These are phyloP conservation scores for Hoplodrina blanda DNA, from an alignment of 2,888 invertebrate genomes.

Conservation along the genomic window DNA sequence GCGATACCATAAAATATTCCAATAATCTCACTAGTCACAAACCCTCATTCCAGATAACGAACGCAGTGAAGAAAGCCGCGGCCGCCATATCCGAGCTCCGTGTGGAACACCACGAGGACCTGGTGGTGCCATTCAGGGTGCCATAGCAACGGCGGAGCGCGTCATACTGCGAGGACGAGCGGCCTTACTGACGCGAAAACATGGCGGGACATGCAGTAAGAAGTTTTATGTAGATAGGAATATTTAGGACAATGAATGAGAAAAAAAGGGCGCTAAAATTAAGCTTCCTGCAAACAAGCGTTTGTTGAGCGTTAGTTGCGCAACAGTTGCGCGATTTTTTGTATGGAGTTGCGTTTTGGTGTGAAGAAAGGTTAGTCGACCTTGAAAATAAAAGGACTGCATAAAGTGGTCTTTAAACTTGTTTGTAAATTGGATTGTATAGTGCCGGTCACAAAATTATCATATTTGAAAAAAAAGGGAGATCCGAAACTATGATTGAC, in stretches of 20 bases:
- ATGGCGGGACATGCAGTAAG: slow-evolving; percentile 13
- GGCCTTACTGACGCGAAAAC: slow-evolving; percentile 57
- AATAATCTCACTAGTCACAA: not conserved
- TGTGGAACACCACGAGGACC: slow-evolving; percentile 96
- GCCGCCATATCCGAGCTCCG: slow-evolving; percentile 94
- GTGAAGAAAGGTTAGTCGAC: slow-evolving; percentile 1
- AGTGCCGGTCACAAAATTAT: slow-evolving; percentile 17
- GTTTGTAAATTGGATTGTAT: slow-evolving; percentile 17
- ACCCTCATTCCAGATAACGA: slow-evolving; percentile 91
- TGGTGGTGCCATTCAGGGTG: slow-evolving; percentile 96
- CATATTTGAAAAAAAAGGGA: slow-evolving; percentile 13
- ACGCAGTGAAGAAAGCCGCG: slow-evolving; percentile 92
- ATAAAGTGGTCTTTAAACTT: slow-evolving; percentile 30
- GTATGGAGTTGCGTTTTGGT: not conserved
- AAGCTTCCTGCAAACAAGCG: not conserved
- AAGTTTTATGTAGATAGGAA: slow-evolving; percentile 25
- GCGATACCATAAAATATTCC: not conserved
- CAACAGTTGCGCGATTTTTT: slow-evolving; percentile 16
- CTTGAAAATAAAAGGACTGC: slow-evolving; percentile 30
- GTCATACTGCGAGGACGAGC: slow-evolving; percentile 63
- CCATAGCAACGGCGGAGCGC: slow-evolving; percentile 87
- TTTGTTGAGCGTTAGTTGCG: slow-evolving; percentile 19
- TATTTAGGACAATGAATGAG: slow-evolving; percentile 4
- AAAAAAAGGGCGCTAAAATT: not conserved
- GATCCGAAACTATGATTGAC: not conserved